Base-by-base conservation (phyloP, 2,888 invertebrate species). In the Caenorhabditis sp. region DNA sequence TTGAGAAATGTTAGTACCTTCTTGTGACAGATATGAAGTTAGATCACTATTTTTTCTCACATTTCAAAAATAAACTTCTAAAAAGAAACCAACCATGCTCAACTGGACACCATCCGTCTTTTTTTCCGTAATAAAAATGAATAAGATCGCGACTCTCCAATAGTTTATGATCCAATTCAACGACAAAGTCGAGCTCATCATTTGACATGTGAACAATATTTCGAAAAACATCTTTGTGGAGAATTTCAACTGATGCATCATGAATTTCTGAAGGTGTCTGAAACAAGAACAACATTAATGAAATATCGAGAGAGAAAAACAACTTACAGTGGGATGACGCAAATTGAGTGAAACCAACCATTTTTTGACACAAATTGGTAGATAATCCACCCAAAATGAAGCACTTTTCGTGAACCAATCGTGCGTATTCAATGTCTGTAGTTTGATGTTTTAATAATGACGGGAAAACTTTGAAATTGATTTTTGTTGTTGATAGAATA, bases 181-280 rank as follows among this genome's bases (percentile, higher is more conserved):
- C 21, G 21, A 81, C 79, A 24, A 70, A 75, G 19, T 79, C 76
- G 54, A 82, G 36, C 53, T 82, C 82, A 54, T 82, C 80, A 49
- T 78, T 72, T n/a, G 78, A 78, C 81, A 82, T 79, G 61, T 81
- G 81, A 4, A 82, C 76, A 54, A 82, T 81, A 49, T 82, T 82
- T 14, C 82, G 67, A 66, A 82, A 78, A 4, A 82, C 78, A 57
- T 81, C 68, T 63, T 75, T 71, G 58, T 79, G 66, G 8, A 80
- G 59, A n/a, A 82, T 66, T 54, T 82, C 82, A 2, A 77, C 58
- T 1, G 82, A 73, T 0, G 79, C 73, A 10, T 76, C 68, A 1
- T 76, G 67, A 12, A 82, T 78, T 50, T 76, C 76, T 6, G 63
- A 62, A 1, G 82, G 82, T 0, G 68, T 72, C 79, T 79, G 60